A percentile compares a stretch with the other conserved stretches of the same genome.
Conservation (phyloP, 2,797 vertebrate species). For the Ceryle rudis region DNA sequence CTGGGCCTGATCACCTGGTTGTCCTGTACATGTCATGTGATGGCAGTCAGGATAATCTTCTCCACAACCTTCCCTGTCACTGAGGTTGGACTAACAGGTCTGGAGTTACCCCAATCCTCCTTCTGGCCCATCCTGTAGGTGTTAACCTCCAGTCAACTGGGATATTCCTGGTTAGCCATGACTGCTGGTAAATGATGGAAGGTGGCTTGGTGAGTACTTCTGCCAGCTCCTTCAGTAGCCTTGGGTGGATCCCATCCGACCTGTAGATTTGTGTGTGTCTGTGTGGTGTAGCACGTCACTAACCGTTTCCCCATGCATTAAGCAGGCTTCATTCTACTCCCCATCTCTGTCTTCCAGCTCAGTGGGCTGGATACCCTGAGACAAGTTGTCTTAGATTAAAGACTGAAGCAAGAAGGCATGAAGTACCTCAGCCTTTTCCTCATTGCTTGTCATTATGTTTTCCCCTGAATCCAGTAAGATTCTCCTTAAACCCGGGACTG, state of each 20-base stretch:
- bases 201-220: background rate
- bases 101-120: background rate
- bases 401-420: background rate
- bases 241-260: background rate
- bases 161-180: background rate
- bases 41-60: background rate
- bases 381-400: background rate
- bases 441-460: background rate
- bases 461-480: rapidly evolving
- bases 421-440: background rate
- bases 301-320: background rate
- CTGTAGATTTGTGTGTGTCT: background rate
- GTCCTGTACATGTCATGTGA: rapidly evolving
- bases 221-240: background rate
- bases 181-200: background rate
- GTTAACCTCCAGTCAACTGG: background rate
- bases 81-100: background rate
- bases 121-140: background rate
- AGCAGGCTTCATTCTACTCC: background rate
- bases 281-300: background rate
- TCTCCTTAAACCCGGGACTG: background rate
- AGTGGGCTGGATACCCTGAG: background rate
- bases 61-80: background rate
- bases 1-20: background rate
- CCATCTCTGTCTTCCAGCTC: background rate